These are phyloP conservation scores for Cylloceria caligata DNA, from an alignment of 2,888 invertebrate genomes.

Conservation along the genomic window DNA sequence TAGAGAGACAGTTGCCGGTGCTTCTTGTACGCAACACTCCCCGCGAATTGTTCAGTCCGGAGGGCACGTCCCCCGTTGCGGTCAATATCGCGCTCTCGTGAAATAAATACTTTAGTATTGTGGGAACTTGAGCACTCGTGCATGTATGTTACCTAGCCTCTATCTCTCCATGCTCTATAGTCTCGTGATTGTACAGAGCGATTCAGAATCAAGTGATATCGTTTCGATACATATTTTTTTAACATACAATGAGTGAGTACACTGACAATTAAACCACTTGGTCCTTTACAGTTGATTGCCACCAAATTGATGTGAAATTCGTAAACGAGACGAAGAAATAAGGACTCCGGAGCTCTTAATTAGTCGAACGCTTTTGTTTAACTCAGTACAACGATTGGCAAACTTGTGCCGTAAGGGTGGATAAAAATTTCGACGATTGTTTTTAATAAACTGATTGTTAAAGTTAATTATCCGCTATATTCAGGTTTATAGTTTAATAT, in stretches of 20 bases:
- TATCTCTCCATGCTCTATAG: slow-evolving; percentile 40
- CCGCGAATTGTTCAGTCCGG: slow-evolving; percentile 75
- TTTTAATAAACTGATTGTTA: no score
- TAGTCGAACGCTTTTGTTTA: no score
- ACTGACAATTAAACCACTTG: no score
- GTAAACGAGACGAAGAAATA: no score
- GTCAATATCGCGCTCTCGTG: slow-evolving; percentile 82
- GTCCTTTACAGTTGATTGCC: no score
- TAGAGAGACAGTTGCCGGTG: slow-evolving; percentile 51
- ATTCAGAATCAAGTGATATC: slow-evolving; percentile 33
- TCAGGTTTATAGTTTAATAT: no score
- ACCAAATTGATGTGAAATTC: no score
- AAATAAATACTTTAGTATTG: slow-evolving; percentile 81
- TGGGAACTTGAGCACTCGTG: slow-evolving; percentile 78
- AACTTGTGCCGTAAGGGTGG: no score
- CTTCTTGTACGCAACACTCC: slow-evolving; percentile 65
- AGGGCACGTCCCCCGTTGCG: slow-evolving; percentile 79
- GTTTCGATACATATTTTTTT: slow-evolving; percentile 6
- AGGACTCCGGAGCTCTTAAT: no score
- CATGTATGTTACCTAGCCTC: slow-evolving; percentile 54
- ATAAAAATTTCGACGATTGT: no score
- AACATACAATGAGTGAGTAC: background rate
- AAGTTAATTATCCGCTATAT: no score
- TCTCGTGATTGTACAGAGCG: slow-evolving; percentile 43
- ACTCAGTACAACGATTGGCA: no score